Conservation (phyloP, 2,113 vertebrate genomes). For the Hemibagrus wyckioides region DNA sequence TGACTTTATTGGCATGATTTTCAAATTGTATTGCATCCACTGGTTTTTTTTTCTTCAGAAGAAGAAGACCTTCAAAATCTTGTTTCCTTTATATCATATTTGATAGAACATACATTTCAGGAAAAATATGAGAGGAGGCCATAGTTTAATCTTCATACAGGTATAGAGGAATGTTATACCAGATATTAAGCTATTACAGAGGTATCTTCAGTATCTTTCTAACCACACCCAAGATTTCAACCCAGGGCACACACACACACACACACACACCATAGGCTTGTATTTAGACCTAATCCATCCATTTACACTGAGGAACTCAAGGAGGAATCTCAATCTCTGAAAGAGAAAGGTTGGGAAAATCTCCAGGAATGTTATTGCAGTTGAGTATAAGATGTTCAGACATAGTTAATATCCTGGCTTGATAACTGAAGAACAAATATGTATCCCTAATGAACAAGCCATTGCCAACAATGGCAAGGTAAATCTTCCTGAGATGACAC, state of each 20-base stretch:
- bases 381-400: neutral
- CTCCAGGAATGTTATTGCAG: neutral
- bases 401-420: neutral
- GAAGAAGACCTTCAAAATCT: neutral
- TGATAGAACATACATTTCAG: neutral
- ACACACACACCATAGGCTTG: neutral
- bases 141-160: neutral
- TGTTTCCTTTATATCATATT: conserved; percentile 19
- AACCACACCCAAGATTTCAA: neutral
- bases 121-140: neutral
- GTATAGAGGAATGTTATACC: neutral
- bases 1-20: conserved; percentile 19
- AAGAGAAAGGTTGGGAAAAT: neutral
- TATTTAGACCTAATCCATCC: neutral
- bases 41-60: neutral
- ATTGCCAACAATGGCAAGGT: neutral
- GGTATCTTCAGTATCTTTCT: neutral
- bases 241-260: neutral
- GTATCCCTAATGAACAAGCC: neutral
- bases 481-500: neutral
- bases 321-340: neutral
- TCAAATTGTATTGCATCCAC: conserved; percentile 3
- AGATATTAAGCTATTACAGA: neutral
- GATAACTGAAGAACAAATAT: neutral
- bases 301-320: neutral